Percentiles rank a stretch among this genome's conserved stretches.
These are phyloP conservation scores for Cercocebus atys DNA, from an alignment of 2,113 vertebrate species.

Conservation along the genomic window DNA sequence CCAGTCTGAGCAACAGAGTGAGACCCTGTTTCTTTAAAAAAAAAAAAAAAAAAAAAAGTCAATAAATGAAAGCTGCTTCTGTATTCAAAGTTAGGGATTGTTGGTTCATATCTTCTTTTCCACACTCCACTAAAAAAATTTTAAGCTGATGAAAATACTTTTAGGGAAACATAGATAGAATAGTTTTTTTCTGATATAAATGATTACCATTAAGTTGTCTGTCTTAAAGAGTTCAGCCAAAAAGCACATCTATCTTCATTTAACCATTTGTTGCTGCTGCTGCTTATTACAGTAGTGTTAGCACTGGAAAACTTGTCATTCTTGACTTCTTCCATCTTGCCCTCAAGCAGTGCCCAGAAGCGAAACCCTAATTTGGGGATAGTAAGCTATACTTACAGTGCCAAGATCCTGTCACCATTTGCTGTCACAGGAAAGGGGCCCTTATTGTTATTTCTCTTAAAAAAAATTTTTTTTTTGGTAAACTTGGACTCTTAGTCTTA, in stretches of 20 bases:
- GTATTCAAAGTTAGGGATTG: constrained; percentile 64
- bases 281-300: background rate
- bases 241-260: background rate
- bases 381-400: constrained; percentile 63
- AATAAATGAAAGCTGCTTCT: constrained; percentile 55
- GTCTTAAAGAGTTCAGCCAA: background rate
- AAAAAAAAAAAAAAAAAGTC: constrained; percentile 20
- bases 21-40: too few relatives aligned
- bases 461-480: too few relatives aligned
- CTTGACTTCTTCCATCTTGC: background rate
- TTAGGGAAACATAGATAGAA: background rate
- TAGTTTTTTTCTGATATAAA: constrained; percentile 12
- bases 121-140: background rate
- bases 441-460: background rate
- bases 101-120: background rate
- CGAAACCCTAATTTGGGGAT: constrained; percentile 23
- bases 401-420: constrained; percentile 24
- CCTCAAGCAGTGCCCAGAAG: constrained; percentile 39
- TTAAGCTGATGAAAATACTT: background rate
- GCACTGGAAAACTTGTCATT: background rate
- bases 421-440: background rate
- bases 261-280: background rate
- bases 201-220: background rate
- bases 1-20: too few relatives aligned
- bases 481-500: background rate